Conservation (phyloP, 1,140 invertebrate species). For the Muscidifurax raptorellus region DNA sequence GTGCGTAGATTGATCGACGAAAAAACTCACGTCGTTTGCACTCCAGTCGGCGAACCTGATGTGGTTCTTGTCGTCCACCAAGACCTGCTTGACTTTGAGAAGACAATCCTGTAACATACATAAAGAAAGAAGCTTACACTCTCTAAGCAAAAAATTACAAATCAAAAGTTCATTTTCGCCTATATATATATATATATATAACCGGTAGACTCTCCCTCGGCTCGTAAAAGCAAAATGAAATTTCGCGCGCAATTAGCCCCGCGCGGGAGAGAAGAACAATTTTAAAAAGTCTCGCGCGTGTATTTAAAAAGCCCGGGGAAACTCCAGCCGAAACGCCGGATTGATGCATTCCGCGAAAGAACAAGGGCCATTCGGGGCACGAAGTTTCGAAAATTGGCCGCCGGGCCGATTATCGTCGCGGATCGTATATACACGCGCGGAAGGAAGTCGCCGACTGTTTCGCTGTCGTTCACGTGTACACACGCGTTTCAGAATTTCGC, state of each 20-base stretch:
- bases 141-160: not conserved
- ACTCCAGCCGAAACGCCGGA: not conserved
- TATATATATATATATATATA: not conserved
- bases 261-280: not conserved
- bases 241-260: constrained; percentile 33
- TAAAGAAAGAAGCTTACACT: not conserved
- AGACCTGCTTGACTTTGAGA: constrained; percentile 88
- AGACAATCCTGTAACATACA: constrained; percentile 86
- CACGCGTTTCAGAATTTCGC: constrained; percentile 15
- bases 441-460: constrained; percentile 2
- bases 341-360: constrained; percentile 45
- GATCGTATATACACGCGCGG: constrained; percentile 31
- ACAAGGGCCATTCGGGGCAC: not conserved
- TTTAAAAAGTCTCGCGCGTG: constrained; percentile 39
- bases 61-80: constrained; percentile 94
- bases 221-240: constrained; percentile 43
- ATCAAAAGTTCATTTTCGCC: constrained; percentile 7
- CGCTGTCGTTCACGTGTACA: not conserved
- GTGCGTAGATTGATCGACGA: not conserved
- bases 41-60: constrained; percentile 96
- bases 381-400: constrained; percentile 43
- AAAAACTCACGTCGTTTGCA: constrained; percentile 88
- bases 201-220: not conserved
- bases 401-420: constrained; percentile 51
- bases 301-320: constrained; percentile 41